Conservation (phyloP, 1,140 invertebrate species). For the Muscidifurax raptorellus region DNA sequence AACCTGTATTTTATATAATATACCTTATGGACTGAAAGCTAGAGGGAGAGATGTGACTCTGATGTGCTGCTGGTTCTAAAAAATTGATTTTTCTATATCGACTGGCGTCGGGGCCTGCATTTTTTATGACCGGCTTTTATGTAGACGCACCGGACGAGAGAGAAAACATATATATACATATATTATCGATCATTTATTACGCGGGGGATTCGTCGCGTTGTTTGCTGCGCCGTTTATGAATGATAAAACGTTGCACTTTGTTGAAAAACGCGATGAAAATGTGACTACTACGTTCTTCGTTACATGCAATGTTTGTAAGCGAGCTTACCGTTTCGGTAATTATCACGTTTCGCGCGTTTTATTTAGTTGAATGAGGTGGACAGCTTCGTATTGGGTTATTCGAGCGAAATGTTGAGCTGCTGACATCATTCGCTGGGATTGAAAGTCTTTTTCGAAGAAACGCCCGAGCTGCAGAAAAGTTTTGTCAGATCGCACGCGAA, state of each 20-base stretch:
- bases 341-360: neutral
- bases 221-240: neutral
- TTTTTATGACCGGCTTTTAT: neutral
- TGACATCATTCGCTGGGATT: neutral
- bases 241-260: neutral
- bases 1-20: neutral
- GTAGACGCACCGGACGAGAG: neutral
- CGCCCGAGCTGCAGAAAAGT: neutral
- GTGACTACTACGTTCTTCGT: neutral
- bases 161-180: neutral
- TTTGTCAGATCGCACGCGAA: neutral
- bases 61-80: neutral
- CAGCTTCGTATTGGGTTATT: neutral
- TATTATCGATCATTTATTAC: neutral
- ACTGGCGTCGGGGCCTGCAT: neutral
- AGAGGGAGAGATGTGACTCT: too few relatives aligned
- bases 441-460: neutral
- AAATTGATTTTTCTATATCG: constrained; percentile 14
- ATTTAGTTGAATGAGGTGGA: neutral
- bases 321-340: neutral
- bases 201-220: neutral
- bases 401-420: neutral
- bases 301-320: neutral
- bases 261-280: neutral
- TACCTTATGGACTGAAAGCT: neutral